phyloP scores from a whole-genome alignment of 2,797 vertebrate species.

The Muscicapa comitata region DNA sequence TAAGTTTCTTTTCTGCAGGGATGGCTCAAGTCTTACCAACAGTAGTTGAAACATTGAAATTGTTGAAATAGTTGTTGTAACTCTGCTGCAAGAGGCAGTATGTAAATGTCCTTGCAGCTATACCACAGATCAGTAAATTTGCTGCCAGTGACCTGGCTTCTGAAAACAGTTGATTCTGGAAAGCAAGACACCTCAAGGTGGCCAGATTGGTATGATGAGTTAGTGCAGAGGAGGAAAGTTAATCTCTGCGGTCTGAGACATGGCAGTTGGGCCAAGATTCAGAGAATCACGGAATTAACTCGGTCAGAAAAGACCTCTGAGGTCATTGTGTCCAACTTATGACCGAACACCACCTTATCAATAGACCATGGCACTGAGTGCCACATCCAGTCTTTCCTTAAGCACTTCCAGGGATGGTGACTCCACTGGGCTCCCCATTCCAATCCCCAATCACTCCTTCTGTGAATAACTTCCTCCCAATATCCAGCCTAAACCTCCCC shows the following conservation, averaged over 20 bases:
- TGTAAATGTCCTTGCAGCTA: background rate
- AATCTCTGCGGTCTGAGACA: fast-evolving
- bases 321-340: fast-evolving
- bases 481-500: background rate
- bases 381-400: background rate
- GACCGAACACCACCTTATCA: fast-evolving
- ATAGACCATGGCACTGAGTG: no score
- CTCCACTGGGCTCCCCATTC: background rate
- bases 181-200: background rate
- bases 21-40: background rate
- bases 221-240: background rate
- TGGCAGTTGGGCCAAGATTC: background rate
- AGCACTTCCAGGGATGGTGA: background rate
- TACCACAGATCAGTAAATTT: background rate
- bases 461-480: background rate
- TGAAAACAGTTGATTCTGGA: background rate
- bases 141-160: background rate
- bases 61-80: background rate
- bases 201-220: background rate
- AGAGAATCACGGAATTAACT: background rate
- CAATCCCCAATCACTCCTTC: background rate
- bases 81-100: background rate
- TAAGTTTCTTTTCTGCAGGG: background rate
- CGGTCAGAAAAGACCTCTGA: background rate
- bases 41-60: background rate